Base-by-base conservation (phyloP, 1,140 invertebrate genomes). In the Listronotus bonariensis region DNA sequence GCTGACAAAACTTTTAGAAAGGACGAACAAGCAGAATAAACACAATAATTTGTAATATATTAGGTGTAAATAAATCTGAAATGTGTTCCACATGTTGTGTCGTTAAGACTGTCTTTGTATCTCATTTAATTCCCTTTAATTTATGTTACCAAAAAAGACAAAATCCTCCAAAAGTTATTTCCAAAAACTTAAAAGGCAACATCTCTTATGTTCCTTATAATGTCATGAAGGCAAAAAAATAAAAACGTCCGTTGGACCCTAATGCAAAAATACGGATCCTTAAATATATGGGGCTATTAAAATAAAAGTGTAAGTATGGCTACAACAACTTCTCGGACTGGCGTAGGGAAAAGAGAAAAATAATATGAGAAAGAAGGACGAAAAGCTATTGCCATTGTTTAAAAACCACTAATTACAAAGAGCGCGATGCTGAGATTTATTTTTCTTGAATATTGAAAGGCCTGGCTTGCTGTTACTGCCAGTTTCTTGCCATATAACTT, bases 371-470 rank as follows among this genome's bases (percentile, higher is more conserved):
- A 58, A 69, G 67, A 68, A 68, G 68, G 61, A 64, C 15, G 43
- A 56, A 31, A 36, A 67, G 63, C 58, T 63, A 58, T 51, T 67
- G 70, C 73, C 73, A 76, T 76, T 76, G 74, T 76, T 76, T 76
- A 74, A 76, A 76, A 74, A 64, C 70, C 74, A 72, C 73, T 74
- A 74, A 76, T 74, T 76, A 74, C 73, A 73, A 75, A 66, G 67
- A 43, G 53, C 53, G 52, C 20, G 66, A 65, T 65, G 69, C 68
- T 69, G 62, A 76, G 74, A 76, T 76, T 76, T 76, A 76, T 76
- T 74, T 74, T 74, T 76, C 74, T 76, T 74, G 74, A 72, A 76
- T 76, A 76, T 74, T 74, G 73, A 76, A 72, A 74, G 69, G 68
- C 68, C 66, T 61, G 58, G 56, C 69, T 67, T 48, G 63, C 69